These are phyloP conservation scores for Burhinus bistriatus DNA, from an alignment of 2,113 vertebrate genomes.

Conservation along the genomic window DNA sequence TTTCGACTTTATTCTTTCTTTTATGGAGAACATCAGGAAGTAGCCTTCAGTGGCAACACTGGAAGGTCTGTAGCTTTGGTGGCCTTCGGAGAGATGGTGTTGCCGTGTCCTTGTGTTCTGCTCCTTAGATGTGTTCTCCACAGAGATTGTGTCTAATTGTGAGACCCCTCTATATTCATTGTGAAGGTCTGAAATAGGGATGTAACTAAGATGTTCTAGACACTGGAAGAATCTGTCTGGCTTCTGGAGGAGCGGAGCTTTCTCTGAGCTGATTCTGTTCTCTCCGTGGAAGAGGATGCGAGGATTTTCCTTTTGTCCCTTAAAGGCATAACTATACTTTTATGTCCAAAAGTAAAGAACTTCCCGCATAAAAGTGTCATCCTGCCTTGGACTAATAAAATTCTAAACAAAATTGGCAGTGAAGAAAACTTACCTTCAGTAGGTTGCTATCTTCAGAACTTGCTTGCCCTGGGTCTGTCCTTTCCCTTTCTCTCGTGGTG, in stretches of 20 bases:
- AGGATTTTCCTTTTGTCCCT: background rate
- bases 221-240: background rate
- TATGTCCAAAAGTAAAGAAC: background rate
- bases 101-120: fast-evolving
- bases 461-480: background rate
- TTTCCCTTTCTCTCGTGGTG: background rate
- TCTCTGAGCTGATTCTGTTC: background rate
- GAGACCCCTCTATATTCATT: background rate
- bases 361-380: background rate
- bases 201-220: background rate
- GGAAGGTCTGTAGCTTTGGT: background rate
- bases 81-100: background rate
- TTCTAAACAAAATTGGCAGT: background rate
- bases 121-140: background rate
- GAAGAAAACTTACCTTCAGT: background rate
- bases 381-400: background rate
- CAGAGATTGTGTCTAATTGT: background rate
- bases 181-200: background rate
- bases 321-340: background rate
- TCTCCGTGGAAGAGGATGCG: background rate
- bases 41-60: background rate
- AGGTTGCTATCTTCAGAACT: background rate
- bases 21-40: background rate
- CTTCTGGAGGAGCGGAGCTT: background rate
- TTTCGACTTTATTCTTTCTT: background rate